Evolutionary conservation across 1,140 invertebrate species (phyloP), one percentile per base, ranked within the genome.

Genomic region (Papilio glaucus): DNA sequence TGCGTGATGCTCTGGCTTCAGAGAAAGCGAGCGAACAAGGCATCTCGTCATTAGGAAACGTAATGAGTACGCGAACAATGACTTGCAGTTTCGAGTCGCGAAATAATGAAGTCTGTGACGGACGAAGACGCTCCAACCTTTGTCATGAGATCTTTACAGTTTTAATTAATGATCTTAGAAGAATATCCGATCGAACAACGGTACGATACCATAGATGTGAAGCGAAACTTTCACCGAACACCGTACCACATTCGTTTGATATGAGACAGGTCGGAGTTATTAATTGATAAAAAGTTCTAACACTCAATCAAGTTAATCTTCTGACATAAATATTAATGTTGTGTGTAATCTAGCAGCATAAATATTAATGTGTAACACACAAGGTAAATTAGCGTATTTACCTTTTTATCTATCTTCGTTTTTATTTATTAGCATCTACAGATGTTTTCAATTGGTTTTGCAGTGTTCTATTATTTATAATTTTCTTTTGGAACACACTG

Each of bases 1-100:
- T 80, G 78, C 81, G 75, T 83, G 82, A 84, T 74, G 65, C 13
- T 63, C n/a, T n/a, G n/a, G n/a, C n/a, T n/a, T n/a, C 41, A 75
- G 82, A 72, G 84, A 88, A 86, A 87, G 85, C 82, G 70, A 73
- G 73, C 72, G 83, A 84, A 84, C 81, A 80, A 77, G 71, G 60
- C 77, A 67, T 45, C 60, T 71, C 71, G 70, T 70, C 73, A 76
- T 81, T 84, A 84, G 74, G 76, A 74, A 76, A 37, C 62, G 71
- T 73, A 72, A 79, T 65, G 74, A 72, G 72, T 41, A 53, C 60
- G 24, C 38, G 71, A 85, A 87, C 84, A 82, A 84, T 87, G 77
- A 74, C 57, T 71, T 65, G 74, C 68, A 76, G 69, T 65, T 68
- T 8, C 24, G 21, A 68, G 76, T 80, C 70, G 74, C 71, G 65